Conservation (phyloP, 2,888 invertebrate species). For the Scelioninae gen. 2 region DNA sequence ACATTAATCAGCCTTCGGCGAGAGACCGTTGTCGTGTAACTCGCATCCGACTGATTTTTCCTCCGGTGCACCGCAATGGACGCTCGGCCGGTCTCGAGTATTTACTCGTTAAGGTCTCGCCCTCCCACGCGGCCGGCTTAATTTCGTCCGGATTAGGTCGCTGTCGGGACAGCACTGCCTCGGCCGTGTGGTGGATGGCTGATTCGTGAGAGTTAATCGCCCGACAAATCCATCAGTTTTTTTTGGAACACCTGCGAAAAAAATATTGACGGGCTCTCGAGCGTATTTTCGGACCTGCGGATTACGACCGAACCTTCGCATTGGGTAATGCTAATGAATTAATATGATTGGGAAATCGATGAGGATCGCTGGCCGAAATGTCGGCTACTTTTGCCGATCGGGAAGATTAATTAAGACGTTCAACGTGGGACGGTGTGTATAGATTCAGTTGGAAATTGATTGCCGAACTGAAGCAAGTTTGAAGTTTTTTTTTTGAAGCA, state of each 20-base stretch:
- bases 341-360: too few relatives aligned
- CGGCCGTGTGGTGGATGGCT: constrained; percentile 54
- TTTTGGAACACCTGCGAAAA: constrained; percentile 47
- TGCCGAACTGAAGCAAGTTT: too few relatives aligned
- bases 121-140: constrained; percentile 66
- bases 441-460: too few relatives aligned
- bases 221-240: constrained; percentile 55
- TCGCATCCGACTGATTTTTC: constrained; percentile 68
- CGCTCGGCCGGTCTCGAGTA: constrained; percentile 54
- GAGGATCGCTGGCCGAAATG: too few relatives aligned
- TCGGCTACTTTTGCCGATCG: too few relatives aligned
- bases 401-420: too few relatives aligned
- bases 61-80: constrained; percentile 56
- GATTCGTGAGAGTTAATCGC: constrained; percentile 51
- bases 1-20: constrained; percentile 70
- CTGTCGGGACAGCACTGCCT: constrained; percentile 50
- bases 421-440: too few relatives aligned
- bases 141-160: constrained; percentile 69
- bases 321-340: too few relatives aligned
- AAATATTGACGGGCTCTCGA: constrained; percentile 11
- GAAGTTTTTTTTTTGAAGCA: too few relatives aligned
- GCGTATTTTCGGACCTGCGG: not conserved
- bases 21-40: constrained; percentile 67
- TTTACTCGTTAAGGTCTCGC: constrained; percentile 64
- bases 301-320: too few relatives aligned